A percentile compares a stretch with the other conserved stretches of the same genome.
Evolutionary conservation across 2,113 vertebrate species (phyloP).

Genomic region (mouse (Mus musculus)): DNA sequence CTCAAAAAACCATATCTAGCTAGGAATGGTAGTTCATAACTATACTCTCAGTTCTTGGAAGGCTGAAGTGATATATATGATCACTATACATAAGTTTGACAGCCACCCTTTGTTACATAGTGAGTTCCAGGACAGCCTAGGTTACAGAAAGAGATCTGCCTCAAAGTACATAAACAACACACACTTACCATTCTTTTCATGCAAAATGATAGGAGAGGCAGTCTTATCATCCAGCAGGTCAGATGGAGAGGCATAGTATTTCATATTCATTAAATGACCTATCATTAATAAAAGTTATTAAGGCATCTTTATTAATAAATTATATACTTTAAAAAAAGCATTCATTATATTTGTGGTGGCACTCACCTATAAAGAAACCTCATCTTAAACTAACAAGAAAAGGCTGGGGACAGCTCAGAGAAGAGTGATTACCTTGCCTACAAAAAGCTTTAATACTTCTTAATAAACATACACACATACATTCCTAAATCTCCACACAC

Average conservation of each 20-base stretch:
- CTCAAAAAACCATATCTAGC: neutral
- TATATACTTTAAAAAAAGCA: conserved; percentile 49
- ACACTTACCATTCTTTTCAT: conserved; percentile 90
- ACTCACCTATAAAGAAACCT: neutral
- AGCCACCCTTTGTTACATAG: neutral
- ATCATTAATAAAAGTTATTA: conserved; percentile 68
- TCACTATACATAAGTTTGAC: neutral
- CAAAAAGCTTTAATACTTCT: too few relatives aligned
- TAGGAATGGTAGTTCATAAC: neutral
- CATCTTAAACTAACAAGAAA: neutral
- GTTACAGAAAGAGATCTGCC: neutral
- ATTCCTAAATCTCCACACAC: neutral
- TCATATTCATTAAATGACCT: conserved; percentile 96
- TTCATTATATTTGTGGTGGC: neutral
- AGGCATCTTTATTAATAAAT: conserved; percentile 16
- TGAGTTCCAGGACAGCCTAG: neutral
- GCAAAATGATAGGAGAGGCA: conserved; percentile 90
- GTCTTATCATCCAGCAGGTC: conserved; percentile 95
- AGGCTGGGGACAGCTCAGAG: neutral
- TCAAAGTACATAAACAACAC: neutral
- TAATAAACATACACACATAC: neutral
- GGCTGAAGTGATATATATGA: neutral
- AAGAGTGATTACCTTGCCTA: too few relatives aligned
- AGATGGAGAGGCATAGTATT: conserved; percentile 98
- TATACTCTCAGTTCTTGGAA: neutral